Conservation (phyloP, 2,797 vertebrate species). For the Oreochromis grahami region DNA sequence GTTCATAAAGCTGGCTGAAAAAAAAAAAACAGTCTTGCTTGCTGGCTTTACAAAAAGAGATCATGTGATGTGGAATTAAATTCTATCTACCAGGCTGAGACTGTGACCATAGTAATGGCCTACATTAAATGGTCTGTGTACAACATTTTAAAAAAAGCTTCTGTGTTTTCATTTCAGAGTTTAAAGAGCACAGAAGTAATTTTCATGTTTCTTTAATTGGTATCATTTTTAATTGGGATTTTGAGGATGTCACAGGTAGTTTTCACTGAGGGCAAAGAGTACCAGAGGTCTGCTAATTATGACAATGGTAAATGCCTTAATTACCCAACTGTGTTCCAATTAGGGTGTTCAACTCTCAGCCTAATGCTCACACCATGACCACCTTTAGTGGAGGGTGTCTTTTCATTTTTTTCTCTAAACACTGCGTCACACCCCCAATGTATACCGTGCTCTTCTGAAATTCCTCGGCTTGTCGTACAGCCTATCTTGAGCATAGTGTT, state of each 20-base stretch:
- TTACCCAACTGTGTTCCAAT: not conserved
- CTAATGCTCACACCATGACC: not conserved
- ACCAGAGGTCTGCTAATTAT: not conserved
- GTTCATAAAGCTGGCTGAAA: not conserved
- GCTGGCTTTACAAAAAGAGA: not conserved
- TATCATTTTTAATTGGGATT: not conserved
- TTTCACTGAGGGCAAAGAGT: not conserved
- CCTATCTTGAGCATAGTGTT: not conserved
- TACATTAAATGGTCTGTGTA: not conserved
- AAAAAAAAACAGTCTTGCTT: not conserved
- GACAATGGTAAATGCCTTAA: not conserved
- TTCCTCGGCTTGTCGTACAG: not conserved
- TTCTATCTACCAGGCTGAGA: not conserved
- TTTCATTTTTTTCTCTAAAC: not conserved
- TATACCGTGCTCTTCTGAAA: not conserved
- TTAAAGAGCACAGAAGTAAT: not conserved
- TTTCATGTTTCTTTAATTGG: not conserved
- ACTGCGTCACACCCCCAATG: not conserved
- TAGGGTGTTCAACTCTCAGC: not conserved
- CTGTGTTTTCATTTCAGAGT: not conserved
- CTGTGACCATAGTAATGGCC: not conserved
- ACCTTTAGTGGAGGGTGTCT: not conserved
- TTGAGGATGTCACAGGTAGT: not conserved
- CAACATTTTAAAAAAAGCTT: not conserved
- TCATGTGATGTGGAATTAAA: not conserved